These are phyloP conservation scores for Sarcophaga subvicina DNA, from an alignment of 2,888 invertebrate species.

Conservation along the genomic window DNA sequence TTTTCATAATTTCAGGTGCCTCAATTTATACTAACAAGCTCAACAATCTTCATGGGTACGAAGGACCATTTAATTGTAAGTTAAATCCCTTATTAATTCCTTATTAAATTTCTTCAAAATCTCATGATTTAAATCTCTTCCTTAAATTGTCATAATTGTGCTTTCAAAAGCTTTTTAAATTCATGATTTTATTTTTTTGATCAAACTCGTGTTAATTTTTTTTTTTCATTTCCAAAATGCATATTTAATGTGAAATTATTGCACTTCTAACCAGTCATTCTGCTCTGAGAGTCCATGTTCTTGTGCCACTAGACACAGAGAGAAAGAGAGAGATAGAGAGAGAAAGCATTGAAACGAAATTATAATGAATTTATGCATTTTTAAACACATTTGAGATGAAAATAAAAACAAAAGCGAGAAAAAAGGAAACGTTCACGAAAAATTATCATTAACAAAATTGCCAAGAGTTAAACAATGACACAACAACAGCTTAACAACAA, in stretches of 20 bases:
- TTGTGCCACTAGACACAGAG: too few species aligned
- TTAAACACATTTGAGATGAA: constrained; percentile 18
- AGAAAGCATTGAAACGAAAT: neutral
- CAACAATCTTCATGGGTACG: neutral
- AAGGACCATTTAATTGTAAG: constrained; percentile 36
- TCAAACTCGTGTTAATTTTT: too few species aligned
- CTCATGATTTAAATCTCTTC: too few species aligned
- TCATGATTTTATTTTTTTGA: too few species aligned
- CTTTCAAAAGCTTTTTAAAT: too few species aligned
- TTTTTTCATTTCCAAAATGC: too few species aligned
- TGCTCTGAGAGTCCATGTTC: too few species aligned
- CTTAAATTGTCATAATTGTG: too few species aligned
- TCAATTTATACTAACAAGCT: neutral
- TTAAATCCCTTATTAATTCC: neutral
- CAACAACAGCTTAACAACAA: constrained; percentile 29
- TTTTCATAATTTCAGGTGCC: neutral
- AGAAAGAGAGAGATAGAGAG: neutral
- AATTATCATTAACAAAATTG: constrained; percentile 42
- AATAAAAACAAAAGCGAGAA: too few species aligned
- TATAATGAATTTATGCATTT: constrained; percentile 22
- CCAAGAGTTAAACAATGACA: constrained; percentile 28
- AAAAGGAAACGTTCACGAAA: neutral
- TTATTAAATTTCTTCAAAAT: neutral
- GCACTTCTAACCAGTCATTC: too few species aligned
- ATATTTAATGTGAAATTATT: too few species aligned